Conservation (phyloP, 2,113 vertebrate genomes). For the Conger conger region DNA sequence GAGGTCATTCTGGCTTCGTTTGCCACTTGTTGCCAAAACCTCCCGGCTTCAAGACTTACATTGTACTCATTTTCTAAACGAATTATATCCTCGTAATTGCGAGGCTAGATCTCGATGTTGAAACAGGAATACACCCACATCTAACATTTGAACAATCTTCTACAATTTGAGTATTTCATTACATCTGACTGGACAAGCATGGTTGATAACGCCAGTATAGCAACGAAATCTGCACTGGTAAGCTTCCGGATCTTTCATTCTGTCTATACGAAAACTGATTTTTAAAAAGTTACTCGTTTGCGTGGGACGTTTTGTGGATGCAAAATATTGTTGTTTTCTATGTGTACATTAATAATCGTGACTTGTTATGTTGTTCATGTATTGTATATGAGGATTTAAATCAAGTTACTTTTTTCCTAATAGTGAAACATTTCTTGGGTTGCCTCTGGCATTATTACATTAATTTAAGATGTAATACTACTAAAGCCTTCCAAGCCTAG, state of each 20-base stretch:
- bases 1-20: slow-evolving; percentile 61
- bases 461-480: not conserved
- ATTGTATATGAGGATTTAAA: not conserved
- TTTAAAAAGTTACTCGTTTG: not conserved
- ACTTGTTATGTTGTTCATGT: not conserved
- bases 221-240: slow-evolving; percentile 75
- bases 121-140: slow-evolving; percentile 40
- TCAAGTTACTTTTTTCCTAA: not conserved
- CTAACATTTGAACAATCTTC: slow-evolving; percentile 43
- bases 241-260: slow-evolving; percentile 48
- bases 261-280: not conserved
- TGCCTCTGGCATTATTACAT: not conserved
- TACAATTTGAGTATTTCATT: slow-evolving; percentile 40
- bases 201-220: slow-evolving; percentile 75
- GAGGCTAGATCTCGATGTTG: slow-evolving; percentile 49
- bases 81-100: slow-evolving; percentile 34
- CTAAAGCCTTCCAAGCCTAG: not conserved
- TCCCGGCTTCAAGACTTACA: slow-evolving; percentile 43
- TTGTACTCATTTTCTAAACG: slow-evolving; percentile 35
- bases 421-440: not conserved
- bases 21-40: slow-evolving; percentile 77
- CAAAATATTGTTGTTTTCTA: not conserved
- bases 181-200: slow-evolving; percentile 63
- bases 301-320: not conserved
- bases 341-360: not conserved